Percentiles rank a stretch among this genome's conserved stretches.
phyloP scores from a whole-genome alignment of 2,113 vertebrate genomes.

The Phylloscopus whistleri region DNA sequence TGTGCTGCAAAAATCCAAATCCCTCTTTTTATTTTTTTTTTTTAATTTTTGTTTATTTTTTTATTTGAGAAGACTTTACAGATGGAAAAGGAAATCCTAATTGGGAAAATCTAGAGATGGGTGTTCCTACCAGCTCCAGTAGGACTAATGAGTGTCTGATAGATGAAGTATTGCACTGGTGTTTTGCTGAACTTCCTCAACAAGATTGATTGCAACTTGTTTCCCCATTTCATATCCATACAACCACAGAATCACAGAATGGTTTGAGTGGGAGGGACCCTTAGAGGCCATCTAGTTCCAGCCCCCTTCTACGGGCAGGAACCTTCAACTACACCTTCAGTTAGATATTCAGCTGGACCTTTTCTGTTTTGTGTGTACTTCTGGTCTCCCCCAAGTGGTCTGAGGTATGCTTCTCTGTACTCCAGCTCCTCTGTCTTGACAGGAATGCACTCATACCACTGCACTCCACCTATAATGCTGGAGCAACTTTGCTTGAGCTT shows the following conservation, averaged over 20 bases:
- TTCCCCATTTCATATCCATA: background rate
- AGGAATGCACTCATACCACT: accelerated
- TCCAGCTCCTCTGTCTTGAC: background rate
- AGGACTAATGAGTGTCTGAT: accelerated
- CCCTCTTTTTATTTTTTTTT: accelerated
- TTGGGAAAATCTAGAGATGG: background rate
- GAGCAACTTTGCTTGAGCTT: background rate
- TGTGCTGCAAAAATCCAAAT: background rate
- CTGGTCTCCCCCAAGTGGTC: background rate
- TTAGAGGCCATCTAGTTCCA: background rate
- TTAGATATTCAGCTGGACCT: background rate
- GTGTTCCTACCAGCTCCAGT: background rate
- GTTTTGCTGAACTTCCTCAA: background rate
- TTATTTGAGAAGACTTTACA: background rate
- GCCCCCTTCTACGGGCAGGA: background rate
- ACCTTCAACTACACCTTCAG: background rate
- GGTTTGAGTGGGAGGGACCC: background rate
- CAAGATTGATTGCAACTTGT: background rate
- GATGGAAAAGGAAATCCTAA: background rate
- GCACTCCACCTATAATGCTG: accelerated
- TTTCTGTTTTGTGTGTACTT: background rate
- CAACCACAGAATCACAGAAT: background rate
- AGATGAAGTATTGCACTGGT: background rate
- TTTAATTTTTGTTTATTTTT: background rate
- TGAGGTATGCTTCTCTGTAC: background rate